Percentiles rank a stretch among this genome's conserved stretches.
phyloP scores from a whole-genome alignment of 2,113 vertebrate species.

The Fulica atra region DNA sequence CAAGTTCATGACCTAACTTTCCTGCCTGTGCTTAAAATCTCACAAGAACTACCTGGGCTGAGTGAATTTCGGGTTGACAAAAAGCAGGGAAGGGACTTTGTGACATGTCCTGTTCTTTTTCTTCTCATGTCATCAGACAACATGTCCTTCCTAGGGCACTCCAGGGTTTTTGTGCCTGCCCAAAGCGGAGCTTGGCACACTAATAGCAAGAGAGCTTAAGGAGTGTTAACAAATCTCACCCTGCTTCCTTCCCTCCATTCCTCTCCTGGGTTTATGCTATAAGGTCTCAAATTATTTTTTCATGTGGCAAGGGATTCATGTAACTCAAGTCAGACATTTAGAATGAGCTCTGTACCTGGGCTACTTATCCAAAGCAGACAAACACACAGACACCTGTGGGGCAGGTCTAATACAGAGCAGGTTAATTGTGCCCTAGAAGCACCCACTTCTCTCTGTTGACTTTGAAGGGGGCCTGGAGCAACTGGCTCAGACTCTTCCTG shows the following conservation, averaged over 20 bases:
- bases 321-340: background rate
- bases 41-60: background rate
- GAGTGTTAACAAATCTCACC: background rate
- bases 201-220: background rate
- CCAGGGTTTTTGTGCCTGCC: background rate
- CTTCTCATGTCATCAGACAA: background rate
- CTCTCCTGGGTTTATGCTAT: background rate
- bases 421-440: background rate
- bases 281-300: background rate
- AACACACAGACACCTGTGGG: background rate
- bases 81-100: background rate
- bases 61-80: background rate
- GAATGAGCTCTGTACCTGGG: background rate
- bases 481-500: background rate
- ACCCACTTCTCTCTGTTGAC: background rate
- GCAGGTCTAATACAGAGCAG: background rate
- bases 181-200: background rate
- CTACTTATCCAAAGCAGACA: background rate
- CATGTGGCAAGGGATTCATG: background rate
- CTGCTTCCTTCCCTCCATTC: background rate
- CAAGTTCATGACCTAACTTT: background rate
- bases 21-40: background rate
- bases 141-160: background rate
- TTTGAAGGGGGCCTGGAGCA: background rate
- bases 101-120: background rate